A percentile compares a stretch with the other conserved stretches of the same genome.
Conservation (phyloP, 2,797 vertebrate genomes). For the Lindbergichthys nudifrons region DNA sequence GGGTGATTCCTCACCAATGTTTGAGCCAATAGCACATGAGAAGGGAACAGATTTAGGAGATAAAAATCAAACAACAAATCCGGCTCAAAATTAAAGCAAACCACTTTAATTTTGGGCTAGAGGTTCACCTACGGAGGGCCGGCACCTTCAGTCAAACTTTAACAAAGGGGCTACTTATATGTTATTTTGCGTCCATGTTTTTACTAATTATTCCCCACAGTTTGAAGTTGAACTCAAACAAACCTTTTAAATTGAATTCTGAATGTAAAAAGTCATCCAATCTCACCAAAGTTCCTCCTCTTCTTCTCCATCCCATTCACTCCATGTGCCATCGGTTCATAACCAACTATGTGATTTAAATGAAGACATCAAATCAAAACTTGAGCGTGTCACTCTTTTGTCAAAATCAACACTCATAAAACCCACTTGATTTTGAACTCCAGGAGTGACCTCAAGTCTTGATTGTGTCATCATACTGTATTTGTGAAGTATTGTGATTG, state of each 20-base stretch:
- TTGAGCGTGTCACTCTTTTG: conserved; percentile 37
- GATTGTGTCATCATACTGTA: conserved; percentile 57
- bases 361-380: conserved; percentile 66
- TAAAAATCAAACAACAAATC: not conserved
- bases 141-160: not conserved
- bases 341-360: conserved; percentile 44
- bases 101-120: not conserved
- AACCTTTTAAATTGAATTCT: not conserved
- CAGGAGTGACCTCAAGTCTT: conserved; percentile 56
- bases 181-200: not conserved
- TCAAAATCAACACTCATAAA: conserved; percentile 28
- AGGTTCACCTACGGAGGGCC: not conserved
- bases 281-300: conserved; percentile 37
- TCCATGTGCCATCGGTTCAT: conserved; percentile 78
- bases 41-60: conserved; percentile 27
- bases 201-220: not conserved
- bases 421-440: conserved; percentile 24
- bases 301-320: conserved; percentile 57
- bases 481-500: conserved; percentile 29
- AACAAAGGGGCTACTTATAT: not conserved
- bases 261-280: not conserved
- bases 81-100: not conserved
- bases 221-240: not conserved
- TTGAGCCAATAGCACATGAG: conserved; percentile 77
- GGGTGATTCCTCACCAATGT: conserved; percentile 58